Evolutionary conservation across 2,113 vertebrate species (phyloP).

Genomic region (Enhydra lutris): DNA sequence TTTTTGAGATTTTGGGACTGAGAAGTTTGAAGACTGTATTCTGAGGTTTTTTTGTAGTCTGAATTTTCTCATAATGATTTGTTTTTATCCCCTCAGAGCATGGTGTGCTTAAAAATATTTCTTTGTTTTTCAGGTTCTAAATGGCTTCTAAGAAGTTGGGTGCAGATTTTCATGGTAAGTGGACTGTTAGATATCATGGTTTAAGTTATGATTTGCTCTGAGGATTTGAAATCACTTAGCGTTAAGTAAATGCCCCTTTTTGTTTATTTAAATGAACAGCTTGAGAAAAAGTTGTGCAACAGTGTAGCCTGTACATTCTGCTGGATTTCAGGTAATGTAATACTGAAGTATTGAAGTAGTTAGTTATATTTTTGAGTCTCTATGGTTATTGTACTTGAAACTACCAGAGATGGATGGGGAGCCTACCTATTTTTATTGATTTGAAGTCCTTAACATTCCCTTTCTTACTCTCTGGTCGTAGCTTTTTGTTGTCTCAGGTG

Average conservation of each 20-base stretch:
- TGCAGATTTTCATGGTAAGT: slow-evolving; percentile 94
- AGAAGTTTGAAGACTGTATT: not conserved
- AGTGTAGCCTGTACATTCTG: not conserved
- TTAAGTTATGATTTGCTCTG: slow-evolving; percentile 42
- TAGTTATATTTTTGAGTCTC: not conserved
- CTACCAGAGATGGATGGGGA: not conserved
- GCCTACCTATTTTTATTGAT: not conserved
- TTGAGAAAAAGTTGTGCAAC: slow-evolving; percentile 6
- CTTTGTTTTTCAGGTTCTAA: slow-evolving; percentile 90
- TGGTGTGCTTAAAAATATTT: slow-evolving; percentile 39
- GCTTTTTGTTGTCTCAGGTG: not conserved
- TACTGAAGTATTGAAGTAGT: not conserved
- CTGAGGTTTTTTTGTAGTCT: not conserved
- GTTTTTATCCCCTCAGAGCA: not conserved
- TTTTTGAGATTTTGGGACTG: slow-evolving; percentile 1
- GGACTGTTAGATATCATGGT: not conserved
- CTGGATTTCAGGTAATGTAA: not conserved
- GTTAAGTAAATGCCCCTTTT: not conserved
- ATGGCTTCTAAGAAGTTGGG: slow-evolving; percentile 98
- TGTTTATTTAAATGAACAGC: slow-evolving; percentile 19
- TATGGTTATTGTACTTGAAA: not conserved
- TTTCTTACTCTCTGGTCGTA: not conserved
- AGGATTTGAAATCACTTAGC: slow-evolving; percentile 34
- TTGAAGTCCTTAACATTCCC: slow-evolving; percentile 3
- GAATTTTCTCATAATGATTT: not conserved